phyloP scores from a whole-genome alignment of 2,888 invertebrate genomes.

The Fragum whitleyi region DNA sequence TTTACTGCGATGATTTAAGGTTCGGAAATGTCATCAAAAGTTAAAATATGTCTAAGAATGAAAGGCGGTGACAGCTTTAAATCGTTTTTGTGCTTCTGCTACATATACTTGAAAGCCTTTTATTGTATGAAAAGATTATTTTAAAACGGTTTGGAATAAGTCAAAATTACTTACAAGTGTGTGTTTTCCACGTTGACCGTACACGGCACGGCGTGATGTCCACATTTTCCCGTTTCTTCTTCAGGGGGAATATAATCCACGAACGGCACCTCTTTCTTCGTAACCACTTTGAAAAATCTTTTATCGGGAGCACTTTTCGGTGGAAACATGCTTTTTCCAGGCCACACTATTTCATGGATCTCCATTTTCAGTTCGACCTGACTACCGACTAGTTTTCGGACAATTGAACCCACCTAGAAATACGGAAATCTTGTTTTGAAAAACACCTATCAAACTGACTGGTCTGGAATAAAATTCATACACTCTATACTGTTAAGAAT shows the following conservation, averaged over 20 bases:
- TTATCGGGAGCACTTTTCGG: slow-evolving; percentile 99
- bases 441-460: too few species aligned
- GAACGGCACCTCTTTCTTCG: slow-evolving; percentile 97
- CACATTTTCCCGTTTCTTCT: slow-evolving; percentile 89
- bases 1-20: too few species aligned
- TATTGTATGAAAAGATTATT: too few species aligned
- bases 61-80: too few species aligned
- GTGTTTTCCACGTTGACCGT: slow-evolving; percentile 37
- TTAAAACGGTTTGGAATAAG: too few species aligned
- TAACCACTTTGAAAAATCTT: slow-evolving; percentile 95
- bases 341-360: slow-evolving; percentile 99
- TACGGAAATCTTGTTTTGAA: too few species aligned
- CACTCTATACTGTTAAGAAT: too few species aligned
- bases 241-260: slow-evolving; percentile 95
- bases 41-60: too few species aligned
- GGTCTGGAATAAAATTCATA: too few species aligned
- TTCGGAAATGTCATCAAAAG: too few species aligned
- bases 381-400: slow-evolving; percentile 89
- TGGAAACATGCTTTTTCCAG: slow-evolving; percentile 97
- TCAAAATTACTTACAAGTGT: slow-evolving; percentile 26
- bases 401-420: slow-evolving; percentile 61
- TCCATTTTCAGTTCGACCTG: slow-evolving; percentile 89
- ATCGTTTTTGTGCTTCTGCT: too few species aligned
- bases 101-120: too few species aligned
- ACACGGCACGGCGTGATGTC: slow-evolving; percentile 60